Evolutionary conservation across 2,888 invertebrate genomes (phyloP).

Genomic region (Hypselothyrea guttata): DNA sequence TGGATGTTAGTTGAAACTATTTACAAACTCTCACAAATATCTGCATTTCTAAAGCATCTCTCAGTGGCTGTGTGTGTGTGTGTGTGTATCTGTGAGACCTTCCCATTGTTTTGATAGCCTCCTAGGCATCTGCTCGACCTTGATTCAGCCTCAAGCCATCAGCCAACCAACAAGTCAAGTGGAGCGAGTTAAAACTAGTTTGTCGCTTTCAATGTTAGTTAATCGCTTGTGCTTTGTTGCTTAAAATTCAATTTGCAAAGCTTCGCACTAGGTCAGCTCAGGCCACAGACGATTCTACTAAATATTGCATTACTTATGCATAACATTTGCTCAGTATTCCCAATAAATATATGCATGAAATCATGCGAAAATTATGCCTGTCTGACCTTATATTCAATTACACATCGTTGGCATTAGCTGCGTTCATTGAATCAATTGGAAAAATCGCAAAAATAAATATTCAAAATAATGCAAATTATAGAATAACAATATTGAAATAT

Average conservation of each 20-base stretch:
- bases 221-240: constrained; percentile 6
- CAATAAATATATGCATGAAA: too few relatives aligned
- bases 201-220: constrained; percentile 2
- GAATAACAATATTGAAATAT: too few relatives aligned
- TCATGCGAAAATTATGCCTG: too few relatives aligned
- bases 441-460: too few relatives aligned
- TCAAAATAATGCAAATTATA: too few relatives aligned
- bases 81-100: constrained; percentile 10
- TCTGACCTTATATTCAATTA: too few relatives aligned
- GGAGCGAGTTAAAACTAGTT: constrained; percentile 28
- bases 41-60: not conserved
- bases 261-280: not conserved
- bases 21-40: not conserved
- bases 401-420: too few relatives aligned
- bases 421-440: too few relatives aligned
- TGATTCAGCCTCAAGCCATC: constrained; percentile 14
- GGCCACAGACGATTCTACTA: too few relatives aligned
- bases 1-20: too few relatives aligned
- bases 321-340: too few relatives aligned
- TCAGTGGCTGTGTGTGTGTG: not conserved
- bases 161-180: constrained; percentile 13
- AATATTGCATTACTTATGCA: too few relatives aligned
- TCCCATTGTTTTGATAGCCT: not conserved
- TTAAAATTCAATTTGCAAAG: not conserved
- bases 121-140: constrained; percentile 31